These are phyloP conservation scores for Polypedilum vanderplanki DNA, from an alignment of 1,140 invertebrate species.

Conservation along the genomic window DNA sequence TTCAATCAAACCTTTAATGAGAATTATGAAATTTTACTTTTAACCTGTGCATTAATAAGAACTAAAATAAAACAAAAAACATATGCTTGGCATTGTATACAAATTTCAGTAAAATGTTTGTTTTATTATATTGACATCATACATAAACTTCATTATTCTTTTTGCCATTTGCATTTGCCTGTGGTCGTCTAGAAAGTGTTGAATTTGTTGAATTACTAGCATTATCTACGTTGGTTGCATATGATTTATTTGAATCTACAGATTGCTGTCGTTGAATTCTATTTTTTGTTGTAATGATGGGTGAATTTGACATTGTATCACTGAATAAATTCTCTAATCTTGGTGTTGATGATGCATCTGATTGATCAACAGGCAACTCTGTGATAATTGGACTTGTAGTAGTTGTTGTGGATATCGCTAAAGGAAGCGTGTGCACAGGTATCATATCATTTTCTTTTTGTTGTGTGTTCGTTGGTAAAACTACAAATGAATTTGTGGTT, in stretches of 20 bases:
- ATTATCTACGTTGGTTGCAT: neutral
- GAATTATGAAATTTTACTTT: too few relatives aligned
- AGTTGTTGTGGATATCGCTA: neutral
- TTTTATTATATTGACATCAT: neutral
- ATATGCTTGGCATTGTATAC: too few relatives aligned
- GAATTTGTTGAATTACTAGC: neutral
- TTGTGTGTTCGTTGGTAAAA: slow-evolving; percentile 2
- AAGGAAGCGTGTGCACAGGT: neutral
- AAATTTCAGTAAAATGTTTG: too few relatives aligned
- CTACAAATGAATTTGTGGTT: slow-evolving; percentile 15
- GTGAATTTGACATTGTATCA: neutral
- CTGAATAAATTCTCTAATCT: neutral
- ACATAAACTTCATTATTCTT: slow-evolving; percentile 23
- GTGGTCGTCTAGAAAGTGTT: neutral
- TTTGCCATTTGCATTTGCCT: neutral
- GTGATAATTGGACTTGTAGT: neutral
- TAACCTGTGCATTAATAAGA: too few relatives aligned
- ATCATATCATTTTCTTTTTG: slow-evolving; percentile 12
- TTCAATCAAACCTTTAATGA: too few relatives aligned
- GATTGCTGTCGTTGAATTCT: neutral
- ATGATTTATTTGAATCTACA: neutral
- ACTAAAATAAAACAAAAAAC: too few relatives aligned
- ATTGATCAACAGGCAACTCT: neutral
- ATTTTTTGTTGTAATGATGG: neutral
- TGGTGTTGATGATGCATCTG: neutral